Percentiles rank a stretch among this genome's conserved stretches.
These are phyloP conservation scores for Rhyacichthys aspro DNA, from an alignment of 2,797 vertebrate species.

Conservation along the genomic window DNA sequence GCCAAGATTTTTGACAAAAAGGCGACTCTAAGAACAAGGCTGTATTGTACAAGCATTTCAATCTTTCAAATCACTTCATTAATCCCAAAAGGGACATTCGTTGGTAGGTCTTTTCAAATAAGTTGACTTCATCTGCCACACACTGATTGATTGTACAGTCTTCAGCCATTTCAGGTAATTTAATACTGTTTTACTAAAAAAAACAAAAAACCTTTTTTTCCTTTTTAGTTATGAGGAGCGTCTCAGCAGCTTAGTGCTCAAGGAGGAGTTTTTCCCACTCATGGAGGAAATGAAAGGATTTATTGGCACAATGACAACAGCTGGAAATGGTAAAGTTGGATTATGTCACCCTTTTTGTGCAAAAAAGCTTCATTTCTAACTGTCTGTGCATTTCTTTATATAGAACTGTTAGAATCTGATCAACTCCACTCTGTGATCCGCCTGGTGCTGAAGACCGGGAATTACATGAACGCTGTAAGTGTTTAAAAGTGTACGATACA, in stretches of 20 bases:
- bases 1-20: too few species aligned
- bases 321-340: conserved; percentile 73
- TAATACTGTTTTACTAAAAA: too few species aligned
- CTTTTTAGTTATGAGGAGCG: conserved; percentile 78
- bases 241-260: conserved; percentile 81
- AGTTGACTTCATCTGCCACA: too few species aligned
- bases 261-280: conserved; percentile 83
- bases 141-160: too few species aligned
- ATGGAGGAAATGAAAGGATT: conserved; percentile 76
- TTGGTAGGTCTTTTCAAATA: too few species aligned
- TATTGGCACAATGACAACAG: conserved; percentile 73
- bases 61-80: too few species aligned
- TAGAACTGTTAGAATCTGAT: conserved; percentile 82
- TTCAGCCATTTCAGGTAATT: too few species aligned
- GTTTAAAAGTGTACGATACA: background rate
- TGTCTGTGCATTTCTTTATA: conserved; percentile 23
- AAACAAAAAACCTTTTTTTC: conserved; percentile 17
- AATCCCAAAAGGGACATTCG: too few species aligned
- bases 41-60: too few species aligned
- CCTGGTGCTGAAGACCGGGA: conserved; percentile 85
- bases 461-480: conserved; percentile 88
- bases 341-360: background rate
- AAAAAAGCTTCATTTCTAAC: background rate
- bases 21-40: too few species aligned
- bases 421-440: conserved; percentile 83